phyloP scores from a whole-genome alignment of 2,888 invertebrate genomes.

The Gisinianus flammeolus region DNA sequence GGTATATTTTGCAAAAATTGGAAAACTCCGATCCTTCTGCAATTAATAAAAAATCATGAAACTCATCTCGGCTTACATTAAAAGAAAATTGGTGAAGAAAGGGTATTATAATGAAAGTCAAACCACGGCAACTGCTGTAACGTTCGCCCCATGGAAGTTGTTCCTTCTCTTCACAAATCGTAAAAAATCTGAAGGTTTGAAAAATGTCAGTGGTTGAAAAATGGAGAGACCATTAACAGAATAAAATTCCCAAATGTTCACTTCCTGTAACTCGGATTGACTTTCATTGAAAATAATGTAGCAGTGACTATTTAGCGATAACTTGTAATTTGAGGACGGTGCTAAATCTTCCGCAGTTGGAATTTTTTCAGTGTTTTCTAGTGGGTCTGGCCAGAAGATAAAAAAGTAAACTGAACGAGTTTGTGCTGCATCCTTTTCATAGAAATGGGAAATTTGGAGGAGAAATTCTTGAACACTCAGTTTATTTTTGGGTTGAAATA shows the following conservation, averaged over 20 bases:
- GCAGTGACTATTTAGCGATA: not conserved
- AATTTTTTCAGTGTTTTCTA: not conserved
- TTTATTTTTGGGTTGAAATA: not conserved
- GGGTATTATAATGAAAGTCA: too few relatives aligned
- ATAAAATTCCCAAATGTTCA: constrained; percentile 12
- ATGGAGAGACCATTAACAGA: not conserved
- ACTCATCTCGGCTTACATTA: not conserved
- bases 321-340: not conserved
- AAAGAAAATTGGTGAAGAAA: not conserved
- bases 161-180: not conserved
- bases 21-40: not conserved
- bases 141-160: not conserved
- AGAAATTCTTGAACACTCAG: not conserved
- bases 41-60: not conserved
- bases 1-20: not conserved
- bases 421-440: not conserved
- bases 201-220: constrained; percentile 7
- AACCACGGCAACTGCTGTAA: constrained; percentile 12
- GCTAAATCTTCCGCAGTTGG: not conserved
- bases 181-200: not conserved
- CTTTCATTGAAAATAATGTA: not conserved
- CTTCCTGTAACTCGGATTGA: not conserved
- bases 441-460: not conserved
- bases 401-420: constrained; percentile 5
- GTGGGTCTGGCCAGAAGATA: not conserved